phyloP scores from a whole-genome alignment of 2,888 invertebrate species.

The Uloborus plumipes region DNA sequence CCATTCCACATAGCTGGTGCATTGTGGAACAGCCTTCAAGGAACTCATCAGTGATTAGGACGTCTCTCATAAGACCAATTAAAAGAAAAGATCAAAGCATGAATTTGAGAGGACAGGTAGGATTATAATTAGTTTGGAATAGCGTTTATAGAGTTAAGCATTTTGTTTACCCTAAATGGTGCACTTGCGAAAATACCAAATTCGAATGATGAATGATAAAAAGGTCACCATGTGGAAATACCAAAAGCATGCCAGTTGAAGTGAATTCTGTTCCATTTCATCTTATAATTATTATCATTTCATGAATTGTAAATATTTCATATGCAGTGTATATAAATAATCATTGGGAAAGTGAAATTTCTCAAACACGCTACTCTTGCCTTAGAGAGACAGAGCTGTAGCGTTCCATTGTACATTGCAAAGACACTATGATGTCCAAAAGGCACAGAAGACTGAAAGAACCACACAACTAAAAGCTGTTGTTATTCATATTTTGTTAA shows the following conservation, averaged over 20 bases:
- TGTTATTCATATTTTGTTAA: slow-evolving; percentile 51
- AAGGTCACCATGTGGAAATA: too few species aligned
- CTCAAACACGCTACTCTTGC: slow-evolving; percentile 36
- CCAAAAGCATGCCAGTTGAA: too few species aligned
- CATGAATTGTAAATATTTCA: slow-evolving; percentile 41
- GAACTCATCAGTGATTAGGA: background rate
- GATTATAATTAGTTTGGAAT: too few species aligned
- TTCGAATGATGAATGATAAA: too few species aligned
- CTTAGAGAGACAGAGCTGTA: slow-evolving; percentile 51
- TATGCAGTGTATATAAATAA: slow-evolving; percentile 46
- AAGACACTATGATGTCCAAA: too few species aligned
- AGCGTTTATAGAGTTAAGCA: too few species aligned
- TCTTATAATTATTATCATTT: slow-evolving; percentile 1
- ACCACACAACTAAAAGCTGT: slow-evolving; percentile 35
- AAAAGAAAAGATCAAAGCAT: background rate
- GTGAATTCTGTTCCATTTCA: background rate
- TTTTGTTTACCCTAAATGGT: too few species aligned
- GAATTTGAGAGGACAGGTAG: background rate
- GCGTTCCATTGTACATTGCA: slow-evolving; percentile 28
- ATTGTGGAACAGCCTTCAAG: slow-evolving; percentile 41
- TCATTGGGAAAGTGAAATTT: slow-evolving; percentile 31
- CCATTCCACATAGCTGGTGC: slow-evolving; percentile 23
- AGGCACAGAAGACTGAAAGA: too few species aligned
- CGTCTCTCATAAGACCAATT: too few species aligned
- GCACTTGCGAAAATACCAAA: too few species aligned